Base-by-base conservation (phyloP, 2,797 vertebrate genomes). In the Tachyglossus aculeatus region DNA sequence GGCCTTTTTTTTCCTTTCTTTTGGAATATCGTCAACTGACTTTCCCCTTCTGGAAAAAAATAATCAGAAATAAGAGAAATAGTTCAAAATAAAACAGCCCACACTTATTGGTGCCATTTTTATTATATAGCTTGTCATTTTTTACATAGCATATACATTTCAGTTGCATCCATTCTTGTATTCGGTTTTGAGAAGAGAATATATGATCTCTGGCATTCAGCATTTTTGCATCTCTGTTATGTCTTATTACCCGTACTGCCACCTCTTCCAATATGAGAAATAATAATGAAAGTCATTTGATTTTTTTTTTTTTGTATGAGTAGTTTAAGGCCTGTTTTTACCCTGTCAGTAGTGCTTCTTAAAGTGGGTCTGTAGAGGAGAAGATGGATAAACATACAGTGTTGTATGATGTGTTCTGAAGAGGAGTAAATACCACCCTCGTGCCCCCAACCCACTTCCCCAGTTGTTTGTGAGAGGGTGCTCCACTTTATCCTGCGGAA, bases 121-220 rank as follows among this genome's bases (percentile, higher is more conserved):
- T 86, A 65, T 85, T 85, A 72, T 86, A 45, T 85, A 80, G 73
- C 87, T 77, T 63, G 80, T 63, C 84, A 84, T 61, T 86, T 90
- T 88, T 88, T 11, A 72, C 61, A 85, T 84, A 86, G 78, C 87
- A 78, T 87, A 88, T 89, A 89, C 92, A 90, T 88, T 80, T 90
- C 85, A 90, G 88, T 89, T 89, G 72, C 86, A 88, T 88, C 86
- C 82, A 74, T 25, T 77, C 75, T 81, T 74, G 88, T 76, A 88
- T 90, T 88, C 86, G 90, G 89, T 92, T 90, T 88, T 86, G 77
- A 72, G 84, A 91, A 82, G 70, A 62, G 76, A 89, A 87, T 90
- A 86, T 90, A 86, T 75, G 83, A 85, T 88, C 85, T 77, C 86
- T 85, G 88, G 80, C 87, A 88, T 84, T 84, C 74, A 83, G 50